Base-by-base conservation (phyloP, 2,113 vertebrate species). In the Pleuronectes platessa region DNA sequence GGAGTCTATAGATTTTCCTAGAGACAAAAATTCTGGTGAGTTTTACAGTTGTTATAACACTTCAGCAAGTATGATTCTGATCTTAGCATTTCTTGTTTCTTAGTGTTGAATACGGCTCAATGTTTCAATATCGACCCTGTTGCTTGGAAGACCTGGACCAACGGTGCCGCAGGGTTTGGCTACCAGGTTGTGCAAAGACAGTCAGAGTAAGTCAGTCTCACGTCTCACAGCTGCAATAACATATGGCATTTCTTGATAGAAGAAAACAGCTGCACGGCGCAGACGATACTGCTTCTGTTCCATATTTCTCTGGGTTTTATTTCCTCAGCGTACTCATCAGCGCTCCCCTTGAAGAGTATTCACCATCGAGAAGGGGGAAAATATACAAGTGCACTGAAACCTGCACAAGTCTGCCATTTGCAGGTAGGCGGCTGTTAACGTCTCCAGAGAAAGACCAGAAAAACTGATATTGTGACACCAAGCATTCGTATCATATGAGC, bases 111-210 rank as follows among this genome's bases (percentile, higher is more conserved):
- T 54, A 62, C 23, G 24, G 56, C 62, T 4, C 20, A 79, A 53
- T 69, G 81, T 51, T 94, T 92, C 23, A 94, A 94, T 62, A 85
- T 95, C 0, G 92, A 95, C 3, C 76, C 91, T 18, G 68, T 40
- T 13, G 47, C 89, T 35, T 95, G 93, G 93, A 91, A 53, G 60
- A 9, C 24, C 2, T 58, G 93, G 27, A 78, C 0, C 0, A 11
- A 65, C 1, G 0, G 12, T 31, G 81, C 74, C 49, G 45, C 53
- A 56, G 84, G 90, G 42, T 95, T 95, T 77, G 94, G 94, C 37
- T 92, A 94, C 79, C 88, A 92, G 76, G 90, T 94, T 61, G 88
- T 93, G 62, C 93, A 93, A 76, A 83, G 76, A 78, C 3, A 0
- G 20, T 2, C 4, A 2, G 63, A 81, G 91, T 92, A 71, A 89